phyloP scores from a whole-genome alignment of 64 coral and sea anemone genomes.

The Platygyra sinensis region DNA sequence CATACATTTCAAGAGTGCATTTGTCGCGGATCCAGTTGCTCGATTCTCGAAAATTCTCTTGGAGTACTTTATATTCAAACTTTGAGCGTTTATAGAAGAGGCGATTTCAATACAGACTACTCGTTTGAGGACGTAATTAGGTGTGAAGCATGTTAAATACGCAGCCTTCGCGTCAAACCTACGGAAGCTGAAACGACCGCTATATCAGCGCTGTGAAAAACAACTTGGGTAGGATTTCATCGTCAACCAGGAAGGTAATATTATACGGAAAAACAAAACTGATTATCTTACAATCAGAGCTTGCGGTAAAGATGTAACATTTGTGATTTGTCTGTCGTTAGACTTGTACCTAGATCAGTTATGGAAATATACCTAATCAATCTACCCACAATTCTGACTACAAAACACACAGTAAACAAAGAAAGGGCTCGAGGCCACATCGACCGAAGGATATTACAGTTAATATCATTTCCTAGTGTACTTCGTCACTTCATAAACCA shows the following conservation, averaged over 20 bases:
- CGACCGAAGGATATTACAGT: background rate
- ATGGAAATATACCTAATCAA: constrained; percentile 33
- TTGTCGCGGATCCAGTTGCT: background rate
- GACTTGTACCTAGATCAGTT: background rate
- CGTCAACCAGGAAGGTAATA: constrained; percentile 28
- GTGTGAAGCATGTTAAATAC: constrained; percentile 37
- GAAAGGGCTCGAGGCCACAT: background rate
- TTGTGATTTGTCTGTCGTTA: background rate
- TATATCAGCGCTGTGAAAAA: background rate
- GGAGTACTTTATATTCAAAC: background rate
- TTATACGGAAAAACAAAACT: background rate
- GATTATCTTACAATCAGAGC: constrained; percentile 34
- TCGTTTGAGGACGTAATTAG: constrained; percentile 25
- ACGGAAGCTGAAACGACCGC: background rate
- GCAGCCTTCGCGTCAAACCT: constrained; percentile 12
- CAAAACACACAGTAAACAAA: constrained; percentile 48
- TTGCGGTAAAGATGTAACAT: background rate
- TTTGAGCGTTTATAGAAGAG: background rate
- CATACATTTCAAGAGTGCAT: background rate
- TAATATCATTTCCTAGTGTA: constrained; percentile 22
- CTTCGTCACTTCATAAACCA: background rate
- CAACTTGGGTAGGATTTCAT: constrained; percentile 6
- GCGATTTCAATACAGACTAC: constrained; percentile 21
- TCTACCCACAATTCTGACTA: constrained; percentile 30
- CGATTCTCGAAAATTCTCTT: constrained; percentile 36